phyloP scores from a whole-genome alignment of 1,140 invertebrate genomes.

The Hormaphis cornu region DNA sequence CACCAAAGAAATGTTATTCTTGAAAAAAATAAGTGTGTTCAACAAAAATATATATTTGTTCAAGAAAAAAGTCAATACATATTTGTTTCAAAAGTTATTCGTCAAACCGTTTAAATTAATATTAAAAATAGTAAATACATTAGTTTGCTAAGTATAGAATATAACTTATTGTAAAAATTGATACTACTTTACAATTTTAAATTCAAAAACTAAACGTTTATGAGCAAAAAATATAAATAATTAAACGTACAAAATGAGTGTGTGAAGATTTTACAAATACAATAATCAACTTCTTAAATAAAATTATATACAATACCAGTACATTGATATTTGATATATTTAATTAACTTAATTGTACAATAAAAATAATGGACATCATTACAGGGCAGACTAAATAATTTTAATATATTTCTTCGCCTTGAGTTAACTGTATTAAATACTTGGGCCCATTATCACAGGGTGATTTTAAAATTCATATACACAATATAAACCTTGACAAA shows the following conservation, averaged over 20 bases:
- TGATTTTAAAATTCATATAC: neutral
- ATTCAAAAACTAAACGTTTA: neutral
- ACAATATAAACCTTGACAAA: neutral
- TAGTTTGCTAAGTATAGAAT: neutral
- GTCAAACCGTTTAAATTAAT: too few species aligned
- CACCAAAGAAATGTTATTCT: too few species aligned
- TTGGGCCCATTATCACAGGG: conserved; percentile 8
- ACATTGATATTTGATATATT: neutral
- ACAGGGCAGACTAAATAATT: neutral
- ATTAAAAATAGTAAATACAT: too few species aligned
- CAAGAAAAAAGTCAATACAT: too few species aligned
- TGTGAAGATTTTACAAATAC: neutral
- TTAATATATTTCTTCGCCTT: neutral
- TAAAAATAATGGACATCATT: conserved; percentile 1
- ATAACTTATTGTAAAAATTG: neutral
- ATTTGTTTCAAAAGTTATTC: too few species aligned
- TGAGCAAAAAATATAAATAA: neutral
- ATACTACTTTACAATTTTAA: too few species aligned
- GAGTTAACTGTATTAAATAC: neutral
- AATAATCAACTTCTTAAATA: neutral
- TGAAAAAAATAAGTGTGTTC: too few species aligned
- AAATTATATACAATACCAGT: neutral
- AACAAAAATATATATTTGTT: too few species aligned
- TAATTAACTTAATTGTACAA: neutral
- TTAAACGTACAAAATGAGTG: neutral